Evolutionary conservation across 1,140 invertebrate genomes (phyloP).

Genomic region (Sinonovacula constricta): DNA sequence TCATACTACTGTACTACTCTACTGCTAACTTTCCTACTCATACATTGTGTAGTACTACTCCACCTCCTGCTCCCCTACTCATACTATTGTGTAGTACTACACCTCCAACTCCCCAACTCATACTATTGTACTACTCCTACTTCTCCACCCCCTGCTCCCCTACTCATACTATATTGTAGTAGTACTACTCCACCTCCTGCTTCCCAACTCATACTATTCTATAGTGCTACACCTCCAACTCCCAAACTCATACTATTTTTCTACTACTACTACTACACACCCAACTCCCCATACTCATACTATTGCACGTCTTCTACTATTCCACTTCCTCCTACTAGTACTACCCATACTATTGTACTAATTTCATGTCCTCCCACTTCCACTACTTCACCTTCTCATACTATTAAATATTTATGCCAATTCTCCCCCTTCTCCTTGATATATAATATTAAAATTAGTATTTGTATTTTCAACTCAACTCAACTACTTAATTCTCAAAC

Average conservation of each 20-base stretch:
- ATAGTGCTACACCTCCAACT: background rate
- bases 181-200: too few species aligned
- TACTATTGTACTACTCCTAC: conserved; percentile 3
- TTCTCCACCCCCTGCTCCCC: background rate
- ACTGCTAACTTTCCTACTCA: too few species aligned
- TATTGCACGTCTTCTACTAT: background rate
- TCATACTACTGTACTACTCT: too few species aligned
- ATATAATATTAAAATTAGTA: background rate
- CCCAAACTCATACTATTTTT: background rate
- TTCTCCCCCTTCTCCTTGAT: background rate
- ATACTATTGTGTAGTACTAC: too few species aligned
- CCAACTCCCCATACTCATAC: background rate
- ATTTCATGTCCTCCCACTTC: background rate
- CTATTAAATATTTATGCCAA: background rate
- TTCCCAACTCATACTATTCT: too few species aligned
- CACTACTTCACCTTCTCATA: background rate
- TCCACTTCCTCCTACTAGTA: background rate
- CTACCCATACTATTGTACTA: background rate
- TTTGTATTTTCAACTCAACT: background rate
- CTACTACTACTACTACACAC: background rate
- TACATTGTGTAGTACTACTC: too few species aligned
- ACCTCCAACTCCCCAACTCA: background rate
- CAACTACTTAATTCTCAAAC: background rate
- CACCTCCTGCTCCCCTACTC: too few species aligned
- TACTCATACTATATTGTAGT: too few species aligned